Conservation (phyloP, 2,888 invertebrate genomes). For the Pseudoips prasinana region DNA sequence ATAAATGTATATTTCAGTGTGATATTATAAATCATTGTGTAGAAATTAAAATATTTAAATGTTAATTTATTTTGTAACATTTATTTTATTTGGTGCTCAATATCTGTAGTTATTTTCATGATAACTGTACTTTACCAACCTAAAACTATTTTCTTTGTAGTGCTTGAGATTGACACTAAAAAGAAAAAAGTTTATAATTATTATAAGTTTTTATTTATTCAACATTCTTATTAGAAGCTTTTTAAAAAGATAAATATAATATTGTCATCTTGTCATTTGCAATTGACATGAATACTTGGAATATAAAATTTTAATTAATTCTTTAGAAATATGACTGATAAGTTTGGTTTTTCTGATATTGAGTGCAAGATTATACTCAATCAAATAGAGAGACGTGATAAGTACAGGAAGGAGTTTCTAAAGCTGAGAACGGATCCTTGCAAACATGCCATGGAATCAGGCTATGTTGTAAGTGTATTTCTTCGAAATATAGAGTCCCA, state of each 20-base stretch:
- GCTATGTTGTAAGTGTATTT: slow-evolving; percentile 84
- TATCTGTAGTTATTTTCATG: background rate
- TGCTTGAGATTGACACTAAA: no score
- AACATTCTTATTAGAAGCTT: no score
- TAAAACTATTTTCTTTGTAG: no score
- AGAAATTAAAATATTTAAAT: slow-evolving; percentile 30
- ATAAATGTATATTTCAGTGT: slow-evolving; percentile 47
- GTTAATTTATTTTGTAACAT: slow-evolving; percentile 6
- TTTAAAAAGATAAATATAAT: no score
- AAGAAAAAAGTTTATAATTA: no score
- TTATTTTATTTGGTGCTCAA: no score
- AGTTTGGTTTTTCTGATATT: slow-evolving; percentile 72
- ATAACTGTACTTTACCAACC: background rate
- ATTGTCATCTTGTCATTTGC: no score
- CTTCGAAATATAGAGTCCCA: no score
- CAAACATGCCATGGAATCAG: slow-evolving; percentile 83
- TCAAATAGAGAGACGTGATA: slow-evolving; percentile 81
- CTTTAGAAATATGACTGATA: slow-evolving; percentile 36
- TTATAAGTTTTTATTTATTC: no score
- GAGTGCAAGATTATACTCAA: slow-evolving; percentile 78
- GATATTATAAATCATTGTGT: slow-evolving; percentile 17
- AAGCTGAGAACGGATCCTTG: slow-evolving; percentile 86
- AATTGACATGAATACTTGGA: no score
- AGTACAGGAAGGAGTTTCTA: slow-evolving; percentile 85
- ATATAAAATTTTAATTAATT: background rate